Base-by-base conservation (phyloP, 2,797 vertebrate genomes). In the Nannoperca australis region DNA sequence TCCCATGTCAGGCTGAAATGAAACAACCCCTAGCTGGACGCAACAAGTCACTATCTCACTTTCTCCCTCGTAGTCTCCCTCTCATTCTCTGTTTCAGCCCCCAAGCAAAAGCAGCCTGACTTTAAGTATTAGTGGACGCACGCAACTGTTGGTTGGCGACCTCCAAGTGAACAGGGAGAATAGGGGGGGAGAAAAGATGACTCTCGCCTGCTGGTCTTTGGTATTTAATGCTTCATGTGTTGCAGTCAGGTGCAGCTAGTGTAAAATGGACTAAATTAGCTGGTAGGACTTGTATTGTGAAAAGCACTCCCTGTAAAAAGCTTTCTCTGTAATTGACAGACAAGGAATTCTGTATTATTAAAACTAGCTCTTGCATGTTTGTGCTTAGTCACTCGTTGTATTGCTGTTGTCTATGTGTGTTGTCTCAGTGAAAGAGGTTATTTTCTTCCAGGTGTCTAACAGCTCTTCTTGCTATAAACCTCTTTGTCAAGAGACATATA, bases 1-100 rank as follows among this genome's bases (percentile, higher is more conserved):
- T 82, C 76, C 88, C 72, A 51, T 85, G 84, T 89, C 79, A 61
- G 71, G 44, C 55, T 86, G 86, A 83, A 88, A 90, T 87, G 76
- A 86, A 85, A 87, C 75, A 61, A 84, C 81, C 84, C 44, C 61
- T 65, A 1, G 67, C 80, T 73, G 72, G 74, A 79, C 10, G 84
- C 91, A 92, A 92, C 87, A 91, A 85, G 88, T 89, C 75, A 8
- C 70, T 49, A 18, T 81, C 76, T 87, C 24, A 15, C 56, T 10
- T 70, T 81, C 38, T 49, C 34, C 7, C 9, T 56, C 78, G 13
- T 1, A 15, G 38, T 44, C 55, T 74, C 73, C 47, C 40, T 76
- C 36, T 85, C 40, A 13, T 72, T 82, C 76, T 69, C 51, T 27
- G 40, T 62, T 70, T 56, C 63, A 64, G 63, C 79, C 77, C 71